A percentile compares a stretch with the other conserved stretches of the same genome.
phyloP scores from a whole-genome alignment of 1,140 invertebrate species.

The Arion vulgaris region DNA sequence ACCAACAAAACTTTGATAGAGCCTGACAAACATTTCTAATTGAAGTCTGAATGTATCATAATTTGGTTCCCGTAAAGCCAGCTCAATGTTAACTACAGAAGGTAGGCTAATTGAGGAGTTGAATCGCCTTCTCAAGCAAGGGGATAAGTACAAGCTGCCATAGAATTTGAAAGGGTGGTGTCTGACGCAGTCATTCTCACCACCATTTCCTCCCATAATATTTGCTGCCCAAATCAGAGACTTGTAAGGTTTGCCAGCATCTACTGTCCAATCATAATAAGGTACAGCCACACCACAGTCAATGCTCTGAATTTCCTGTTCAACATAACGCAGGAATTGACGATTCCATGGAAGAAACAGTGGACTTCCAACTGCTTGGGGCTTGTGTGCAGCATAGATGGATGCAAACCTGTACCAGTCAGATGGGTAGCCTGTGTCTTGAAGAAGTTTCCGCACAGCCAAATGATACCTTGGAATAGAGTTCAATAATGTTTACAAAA shows the following conservation, averaged over 20 bases:
- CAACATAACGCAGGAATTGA: conserved; percentile 57
- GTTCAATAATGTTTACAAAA: neutral
- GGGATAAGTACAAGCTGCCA: conserved; percentile 53
- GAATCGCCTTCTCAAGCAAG: conserved; percentile 60
- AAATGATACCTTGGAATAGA: conserved; percentile 43
- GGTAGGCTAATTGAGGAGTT: conserved; percentile 55
- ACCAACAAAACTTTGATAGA: conserved; percentile 59
- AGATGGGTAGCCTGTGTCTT: conserved; percentile 50
- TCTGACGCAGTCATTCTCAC: conserved; percentile 53
- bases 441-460: conserved; percentile 49
- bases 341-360: conserved; percentile 62
- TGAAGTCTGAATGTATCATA: conserved; percentile 56
- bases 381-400: conserved; percentile 56
- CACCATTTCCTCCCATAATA: conserved; percentile 64
- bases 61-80: conserved; percentile 51
- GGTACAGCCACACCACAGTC: conserved; percentile 61
- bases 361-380: conserved; percentile 55
- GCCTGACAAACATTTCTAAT: conserved; percentile 53
- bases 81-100: conserved; percentile 60
- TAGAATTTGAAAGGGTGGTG: conserved; percentile 63
- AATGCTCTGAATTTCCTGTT: conserved; percentile 53
- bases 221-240: conserved; percentile 58
- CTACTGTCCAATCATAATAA: conserved; percentile 67
- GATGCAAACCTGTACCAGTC: conserved; percentile 57
- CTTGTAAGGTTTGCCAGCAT: conserved; percentile 54